Conservation (phyloP, 30 jellyfish, hydroid and myxozoan species). For the Chrysaora quinquecirrha region DNA sequence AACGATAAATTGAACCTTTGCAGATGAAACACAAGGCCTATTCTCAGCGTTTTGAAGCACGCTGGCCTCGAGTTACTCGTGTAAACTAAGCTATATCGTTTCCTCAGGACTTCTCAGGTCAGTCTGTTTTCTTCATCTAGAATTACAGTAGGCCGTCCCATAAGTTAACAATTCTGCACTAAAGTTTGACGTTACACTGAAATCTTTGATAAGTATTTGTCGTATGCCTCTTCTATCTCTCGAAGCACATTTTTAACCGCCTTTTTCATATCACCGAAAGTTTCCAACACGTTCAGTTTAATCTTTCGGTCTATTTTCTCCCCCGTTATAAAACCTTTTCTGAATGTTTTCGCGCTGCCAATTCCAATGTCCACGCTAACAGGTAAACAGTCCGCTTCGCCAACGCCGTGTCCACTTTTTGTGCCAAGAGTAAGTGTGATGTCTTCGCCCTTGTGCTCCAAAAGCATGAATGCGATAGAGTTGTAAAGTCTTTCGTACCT, state of each 20-base stretch:
- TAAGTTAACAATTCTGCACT: too few relatives aligned
- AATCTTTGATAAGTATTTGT: not conserved
- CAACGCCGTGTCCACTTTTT: constrained; percentile 14
- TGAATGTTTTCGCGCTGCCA: not conserved
- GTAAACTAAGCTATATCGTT: too few relatives aligned
- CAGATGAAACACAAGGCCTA: too few relatives aligned
- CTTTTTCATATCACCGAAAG: not conserved
- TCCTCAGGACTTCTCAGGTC: too few relatives aligned
- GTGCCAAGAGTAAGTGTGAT: constrained; percentile 4
- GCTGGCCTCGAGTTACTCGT: too few relatives aligned
- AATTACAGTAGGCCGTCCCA: too few relatives aligned
- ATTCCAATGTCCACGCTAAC: constrained; percentile 9
- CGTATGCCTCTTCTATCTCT: not conserved
- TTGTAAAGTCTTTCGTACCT: constrained; percentile 10
- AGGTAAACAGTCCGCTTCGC: not conserved
- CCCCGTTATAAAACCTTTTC: constrained; percentile 1
- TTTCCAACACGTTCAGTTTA: not conserved
- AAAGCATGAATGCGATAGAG: not conserved
- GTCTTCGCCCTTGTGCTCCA: not conserved
- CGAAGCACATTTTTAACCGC: not conserved
- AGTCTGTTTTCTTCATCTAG: too few relatives aligned
- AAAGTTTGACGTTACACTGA: too few relatives aligned
- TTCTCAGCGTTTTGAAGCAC: too few relatives aligned
- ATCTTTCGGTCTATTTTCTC: not conserved
- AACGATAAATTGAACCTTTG: too few relatives aligned